Conservation (phyloP, 1,140 invertebrate species). For the fruit fly (Drosophila melanogaster) region DNA sequence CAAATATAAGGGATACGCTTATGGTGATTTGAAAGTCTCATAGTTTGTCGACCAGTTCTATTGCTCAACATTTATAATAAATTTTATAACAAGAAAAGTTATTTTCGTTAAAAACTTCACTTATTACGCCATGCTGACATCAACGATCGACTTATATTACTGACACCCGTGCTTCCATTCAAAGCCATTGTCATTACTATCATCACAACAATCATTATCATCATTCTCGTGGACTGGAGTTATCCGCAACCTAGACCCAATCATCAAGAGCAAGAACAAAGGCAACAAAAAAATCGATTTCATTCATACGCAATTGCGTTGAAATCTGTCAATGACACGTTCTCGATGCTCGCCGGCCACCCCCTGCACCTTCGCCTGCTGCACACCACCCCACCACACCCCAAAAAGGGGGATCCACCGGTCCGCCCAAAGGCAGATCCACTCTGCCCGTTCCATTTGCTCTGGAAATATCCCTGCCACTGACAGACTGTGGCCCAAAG, state of each 20-base stretch:
- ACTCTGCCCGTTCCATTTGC: slow-evolving; percentile 14
- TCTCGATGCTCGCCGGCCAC: slow-evolving; percentile 30
- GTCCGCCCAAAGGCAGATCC: slow-evolving; percentile 6
- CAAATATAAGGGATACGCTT: too few species aligned
- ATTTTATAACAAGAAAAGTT: too few species aligned
- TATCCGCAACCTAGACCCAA: slow-evolving; percentile 37
- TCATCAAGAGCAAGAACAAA: slow-evolving; percentile 39
- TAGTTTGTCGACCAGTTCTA: too few species aligned
- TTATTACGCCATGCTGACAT: slow-evolving; percentile 3
- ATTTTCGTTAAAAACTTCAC: too few species aligned
- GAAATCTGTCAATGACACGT: slow-evolving; percentile 81
- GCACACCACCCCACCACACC: neutral
- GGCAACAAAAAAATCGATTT: slow-evolving; percentile 69
- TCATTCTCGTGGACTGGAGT: slow-evolving; percentile 12
- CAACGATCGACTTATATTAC: slow-evolving; percentile 1
- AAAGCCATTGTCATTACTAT: slow-evolving; percentile 22
- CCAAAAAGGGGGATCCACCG: slow-evolving; percentile 13
- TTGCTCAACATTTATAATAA: too few species aligned
- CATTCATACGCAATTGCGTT: slow-evolving; percentile 77
- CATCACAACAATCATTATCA: slow-evolving; percentile 23
- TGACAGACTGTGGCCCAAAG: slow-evolving; percentile 24
- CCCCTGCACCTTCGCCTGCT: neutral
- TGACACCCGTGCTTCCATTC: slow-evolving; percentile 1
- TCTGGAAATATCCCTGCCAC: slow-evolving; percentile 33
- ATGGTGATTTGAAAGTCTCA: too few species aligned